Conservation (phyloP, 2,888 invertebrate genomes). For the Cylindroiulus punctatus region DNA sequence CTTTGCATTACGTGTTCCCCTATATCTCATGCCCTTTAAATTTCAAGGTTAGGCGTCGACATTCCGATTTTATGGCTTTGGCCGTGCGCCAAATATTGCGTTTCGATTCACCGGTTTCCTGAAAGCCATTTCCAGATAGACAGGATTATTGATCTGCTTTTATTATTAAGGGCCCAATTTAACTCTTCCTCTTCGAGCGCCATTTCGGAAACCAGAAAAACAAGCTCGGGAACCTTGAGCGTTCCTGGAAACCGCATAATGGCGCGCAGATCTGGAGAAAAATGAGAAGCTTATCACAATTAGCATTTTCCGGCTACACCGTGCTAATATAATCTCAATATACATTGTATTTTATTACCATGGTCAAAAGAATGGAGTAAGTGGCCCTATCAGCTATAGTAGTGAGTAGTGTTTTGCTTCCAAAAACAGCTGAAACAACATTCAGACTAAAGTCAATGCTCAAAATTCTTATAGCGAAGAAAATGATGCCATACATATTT, state of each 20-base stretch:
- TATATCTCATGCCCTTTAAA: not conserved
- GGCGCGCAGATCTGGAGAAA: not conserved
- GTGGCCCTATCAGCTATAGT: no score
- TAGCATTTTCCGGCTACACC: not conserved
- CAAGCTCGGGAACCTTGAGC: not conserved
- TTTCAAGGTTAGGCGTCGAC: constrained; percentile 37
- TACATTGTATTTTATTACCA: no score
- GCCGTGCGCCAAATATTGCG: not conserved
- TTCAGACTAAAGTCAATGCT: no score
- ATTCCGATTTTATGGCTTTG: not conserved
- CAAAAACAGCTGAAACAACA: no score
- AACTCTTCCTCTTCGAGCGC: not conserved
- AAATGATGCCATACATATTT: no score
- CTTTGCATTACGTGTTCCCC: not conserved
- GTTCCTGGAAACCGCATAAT: not conserved
- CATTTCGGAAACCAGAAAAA: not conserved
- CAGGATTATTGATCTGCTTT: not conserved
- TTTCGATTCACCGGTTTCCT: constrained; percentile 33
- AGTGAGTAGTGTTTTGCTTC: no score
- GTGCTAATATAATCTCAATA: no score
- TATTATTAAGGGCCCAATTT: constrained; percentile 25
- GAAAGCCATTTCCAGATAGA: constrained; percentile 32
- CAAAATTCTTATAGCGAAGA: no score
- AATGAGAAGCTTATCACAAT: not conserved
- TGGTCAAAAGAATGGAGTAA: no score